Conservation (phyloP, 2,888 invertebrate species). For the Cephus pulcher region DNA sequence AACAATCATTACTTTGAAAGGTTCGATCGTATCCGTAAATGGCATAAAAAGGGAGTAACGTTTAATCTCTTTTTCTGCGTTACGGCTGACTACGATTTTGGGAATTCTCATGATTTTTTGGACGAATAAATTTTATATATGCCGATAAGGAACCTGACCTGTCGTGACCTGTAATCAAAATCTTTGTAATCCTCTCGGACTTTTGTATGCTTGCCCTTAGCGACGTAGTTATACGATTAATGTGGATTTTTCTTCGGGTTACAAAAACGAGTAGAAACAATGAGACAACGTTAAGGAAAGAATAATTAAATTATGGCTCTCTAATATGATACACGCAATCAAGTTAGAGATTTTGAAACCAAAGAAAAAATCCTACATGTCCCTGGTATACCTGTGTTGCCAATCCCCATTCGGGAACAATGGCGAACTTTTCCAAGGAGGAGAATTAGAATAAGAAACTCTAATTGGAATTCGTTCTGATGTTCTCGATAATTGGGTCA, state of each 20-base stretch:
- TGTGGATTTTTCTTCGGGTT: not conserved
- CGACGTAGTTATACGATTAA: constrained; percentile 25
- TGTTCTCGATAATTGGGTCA: no score
- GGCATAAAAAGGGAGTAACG: no score
- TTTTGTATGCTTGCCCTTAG: constrained; percentile 44
- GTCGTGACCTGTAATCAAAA: constrained; percentile 36
- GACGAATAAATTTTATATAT: constrained; percentile 14
- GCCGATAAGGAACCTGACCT: constrained; percentile 11
- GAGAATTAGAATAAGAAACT: no score
- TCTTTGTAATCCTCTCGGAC: constrained; percentile 41
- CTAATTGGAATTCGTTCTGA: no score
- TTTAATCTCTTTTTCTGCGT: no score
- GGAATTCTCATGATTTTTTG: not conserved
- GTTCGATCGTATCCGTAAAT: no score
- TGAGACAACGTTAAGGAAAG: not conserved
- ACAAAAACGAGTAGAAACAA: not conserved
- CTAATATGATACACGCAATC: no score
- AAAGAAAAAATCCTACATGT: no score
- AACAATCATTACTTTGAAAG: constrained; percentile 20
- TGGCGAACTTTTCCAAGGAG: no score
- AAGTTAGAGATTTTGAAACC: no score
- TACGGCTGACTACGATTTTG: not conserved
- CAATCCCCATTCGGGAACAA: no score
- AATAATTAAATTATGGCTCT: not conserved
- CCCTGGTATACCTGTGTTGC: no score